Evolutionary conservation across 2,888 invertebrate species (phyloP), one percentile per base, ranked within the genome.

Genomic region (Apeira syringaria): DNA sequence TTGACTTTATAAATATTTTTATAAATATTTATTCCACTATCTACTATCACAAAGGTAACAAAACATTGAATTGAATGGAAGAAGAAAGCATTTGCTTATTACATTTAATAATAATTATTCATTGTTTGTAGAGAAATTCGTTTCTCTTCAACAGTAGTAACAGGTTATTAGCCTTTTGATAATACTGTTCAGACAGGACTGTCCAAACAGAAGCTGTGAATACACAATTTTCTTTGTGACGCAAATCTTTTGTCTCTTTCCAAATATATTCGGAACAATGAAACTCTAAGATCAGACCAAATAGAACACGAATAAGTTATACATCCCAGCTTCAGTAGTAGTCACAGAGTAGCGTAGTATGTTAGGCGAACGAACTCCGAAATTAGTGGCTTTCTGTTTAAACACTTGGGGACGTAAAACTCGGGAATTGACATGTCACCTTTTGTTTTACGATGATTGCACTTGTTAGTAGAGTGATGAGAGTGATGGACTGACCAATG

Each of bases 371-470:
- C 51, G 68, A 59, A 61, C 77, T 59, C 45, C 35, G 42, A 66
- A 71, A 77, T 77, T 64, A 70, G 57, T 42, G 25, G 52, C 72
- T 68, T 77, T 76, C 75, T 76, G 59, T 58, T 63, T 61, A 59
- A 47, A 33, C 18, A 22, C 24, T 39, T 47, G 39, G 50, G 47
- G 35, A 49, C 55, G 52, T 63, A 61, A 63, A 64, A 53, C 45
- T 52, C 51, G 28, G 56, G 50, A 53, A 59, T 59, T 56, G 55
- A 61, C 54, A 41, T 59, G 63, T 63, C 60, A 55, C 61, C 67
- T 55, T 63, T 58, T 64, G 59, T 63, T 68, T 62, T 61, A 63
- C 50, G 55, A 55, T 46, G 24, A 52, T 52, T 55, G 48, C 29
- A 20, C 29, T 39, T 45, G 37, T 28, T 11, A 8, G 20, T 7